Evolutionary conservation across 2,888 invertebrate species (phyloP).

Genomic region (Cremastinae sp.): DNA sequence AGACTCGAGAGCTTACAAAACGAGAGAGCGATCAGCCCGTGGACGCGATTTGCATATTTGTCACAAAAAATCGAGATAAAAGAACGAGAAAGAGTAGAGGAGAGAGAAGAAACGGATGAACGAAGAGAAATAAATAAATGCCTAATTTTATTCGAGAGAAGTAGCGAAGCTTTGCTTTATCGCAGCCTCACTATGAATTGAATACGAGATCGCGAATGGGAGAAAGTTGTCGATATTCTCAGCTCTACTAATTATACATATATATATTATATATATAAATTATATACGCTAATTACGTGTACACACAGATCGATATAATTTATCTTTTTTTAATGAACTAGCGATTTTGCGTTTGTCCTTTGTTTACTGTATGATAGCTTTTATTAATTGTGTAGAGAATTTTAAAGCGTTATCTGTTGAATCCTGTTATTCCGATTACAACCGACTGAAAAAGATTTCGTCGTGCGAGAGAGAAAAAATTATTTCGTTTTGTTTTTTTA

Average conservation of each 20-base stretch:
- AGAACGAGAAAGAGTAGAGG: neutral
- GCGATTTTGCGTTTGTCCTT: neutral
- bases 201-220: constrained; percentile 48
- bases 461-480: neutral
- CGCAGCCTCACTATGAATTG: constrained; percentile 56
- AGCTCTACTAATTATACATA: constrained; percentile 46
- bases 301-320: constrained; percentile 37
- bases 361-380: constrained; percentile 45
- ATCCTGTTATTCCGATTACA: neutral
- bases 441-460: neutral
- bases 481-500: neutral
- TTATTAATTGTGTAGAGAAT: constrained; percentile 59
- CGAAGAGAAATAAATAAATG: constrained; percentile 40
- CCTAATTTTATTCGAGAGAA: constrained; percentile 59
- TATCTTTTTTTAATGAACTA: neutral
- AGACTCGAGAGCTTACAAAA: constrained; percentile 48
- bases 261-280: constrained; percentile 43
- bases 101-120: constrained; percentile 3
- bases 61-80: constrained; percentile 19
- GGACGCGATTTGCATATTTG: constrained; percentile 13
- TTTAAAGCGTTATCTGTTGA: constrained; percentile 54
- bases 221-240: constrained; percentile 39
- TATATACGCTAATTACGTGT: constrained; percentile 56
- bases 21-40: neutral
- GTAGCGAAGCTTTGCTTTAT: constrained; percentile 59